Evolutionary conservation across 2,888 invertebrate genomes (phyloP), one percentile per base, ranked within the genome.

Genomic region (Dastarcus helophoroides): DNA sequence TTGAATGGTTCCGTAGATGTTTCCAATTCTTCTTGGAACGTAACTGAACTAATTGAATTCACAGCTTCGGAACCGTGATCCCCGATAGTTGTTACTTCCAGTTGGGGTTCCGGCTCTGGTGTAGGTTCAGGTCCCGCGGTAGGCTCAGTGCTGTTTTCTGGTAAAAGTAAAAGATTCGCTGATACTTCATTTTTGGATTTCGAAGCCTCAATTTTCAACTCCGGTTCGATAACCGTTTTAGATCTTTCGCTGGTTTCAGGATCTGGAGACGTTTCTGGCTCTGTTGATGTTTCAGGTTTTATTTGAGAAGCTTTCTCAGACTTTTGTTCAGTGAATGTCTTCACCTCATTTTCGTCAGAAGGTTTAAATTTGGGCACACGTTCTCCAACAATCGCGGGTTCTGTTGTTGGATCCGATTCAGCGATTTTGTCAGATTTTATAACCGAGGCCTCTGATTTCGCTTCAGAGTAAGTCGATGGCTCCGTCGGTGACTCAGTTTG

Each of bases 401-500:
- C 43, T 29, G 39, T 29, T 17, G 26, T 32, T 32, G 39, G 32
- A 14, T 36, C 32, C 4, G 29, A 6, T n/a, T 11, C 3, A n/a
- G 24, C 22, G 2, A 26, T 21, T 31, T 33, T 33, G 12, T 29
- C 31, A 22, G 14, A 26, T 11, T 34, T 28, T 29, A 39, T 38
- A 7, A 37, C 26, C 37, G 38, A 35, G 2, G 37, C 30, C 31
- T 36, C 36, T 14, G 38, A 36, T 34, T 36, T 39, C n/a, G n/a
- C n/a, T n/a, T n/a, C n/a, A n/a, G n/a, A n/a, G n/a, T n/a, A n/a
- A n/a, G n/a, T n/a, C n/a, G n/a, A n/a, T n/a, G n/a, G n/a, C n/a
- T n/a, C n/a, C n/a, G n/a, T n/a, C n/a, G n/a, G n/a, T n/a, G 48
- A 40, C 38, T 56, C 45, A 16, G 43, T 30, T 38, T 48, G 44